phyloP scores from a whole-genome alignment of 1,140 invertebrate genomes.

The Neotoxoptera formosana region DNA sequence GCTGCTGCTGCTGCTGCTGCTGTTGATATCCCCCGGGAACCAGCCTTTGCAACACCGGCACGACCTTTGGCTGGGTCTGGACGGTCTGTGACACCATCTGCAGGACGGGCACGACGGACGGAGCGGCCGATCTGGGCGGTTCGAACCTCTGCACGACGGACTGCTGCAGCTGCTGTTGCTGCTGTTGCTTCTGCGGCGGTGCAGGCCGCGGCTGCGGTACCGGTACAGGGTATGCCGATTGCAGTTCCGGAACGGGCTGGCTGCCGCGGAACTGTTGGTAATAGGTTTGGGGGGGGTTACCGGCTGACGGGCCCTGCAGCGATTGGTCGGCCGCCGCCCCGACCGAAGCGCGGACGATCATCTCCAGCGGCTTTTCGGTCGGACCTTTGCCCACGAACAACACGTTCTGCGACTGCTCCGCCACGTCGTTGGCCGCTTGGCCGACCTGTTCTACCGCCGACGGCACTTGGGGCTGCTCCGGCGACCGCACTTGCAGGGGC shows the following conservation, averaged over 20 bases:
- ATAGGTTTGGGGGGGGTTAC: background rate
- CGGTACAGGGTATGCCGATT: background rate
- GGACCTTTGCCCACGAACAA: background rate
- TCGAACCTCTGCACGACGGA: background rate
- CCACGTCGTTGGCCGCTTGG: background rate
- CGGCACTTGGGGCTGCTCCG: background rate
- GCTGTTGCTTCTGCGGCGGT: background rate
- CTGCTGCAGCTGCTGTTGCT: background rate
- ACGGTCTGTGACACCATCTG: background rate
- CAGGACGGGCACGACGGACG: background rate
- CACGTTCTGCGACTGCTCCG: slow-evolving; percentile 13
- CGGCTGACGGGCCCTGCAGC: background rate
- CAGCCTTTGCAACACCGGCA: slow-evolving; percentile 7
- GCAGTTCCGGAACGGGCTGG: background rate
- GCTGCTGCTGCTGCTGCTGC: background rate
- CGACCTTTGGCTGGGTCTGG: background rate
- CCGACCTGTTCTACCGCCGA: background rate
- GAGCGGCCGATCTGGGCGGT: background rate
- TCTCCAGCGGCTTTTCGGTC: background rate
- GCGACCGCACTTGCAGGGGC: background rate
- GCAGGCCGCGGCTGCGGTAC: too few species aligned
- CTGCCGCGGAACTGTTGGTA: background rate
- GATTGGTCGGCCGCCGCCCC: background rate
- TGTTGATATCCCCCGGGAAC: background rate
- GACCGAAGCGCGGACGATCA: background rate